phyloP scores from a whole-genome alignment of 2,113 vertebrate species.

The Semnornis frantzii region DNA sequence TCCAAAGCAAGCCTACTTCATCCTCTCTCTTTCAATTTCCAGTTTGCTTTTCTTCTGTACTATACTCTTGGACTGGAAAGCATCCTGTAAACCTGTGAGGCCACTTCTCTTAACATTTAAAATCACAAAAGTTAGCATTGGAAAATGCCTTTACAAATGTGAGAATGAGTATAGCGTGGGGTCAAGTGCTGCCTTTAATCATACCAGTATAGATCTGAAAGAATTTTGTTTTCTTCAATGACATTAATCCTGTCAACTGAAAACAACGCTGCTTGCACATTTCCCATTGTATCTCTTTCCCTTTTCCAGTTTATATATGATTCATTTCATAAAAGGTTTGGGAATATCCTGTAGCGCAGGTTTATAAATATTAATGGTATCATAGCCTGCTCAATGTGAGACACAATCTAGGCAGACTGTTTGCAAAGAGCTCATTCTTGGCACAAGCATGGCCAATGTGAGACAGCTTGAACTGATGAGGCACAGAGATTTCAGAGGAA shows the following conservation, averaged over 20 bases:
- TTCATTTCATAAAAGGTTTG: not conserved
- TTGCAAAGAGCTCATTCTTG: not conserved
- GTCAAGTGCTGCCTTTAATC: not conserved
- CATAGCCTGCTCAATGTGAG: not conserved
- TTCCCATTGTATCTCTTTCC: not conserved
- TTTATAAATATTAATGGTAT: not conserved
- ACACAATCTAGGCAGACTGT: not conserved
- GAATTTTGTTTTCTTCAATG: not conserved
- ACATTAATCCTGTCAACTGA: not conserved
- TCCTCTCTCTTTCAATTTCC: not conserved
- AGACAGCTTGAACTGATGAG: not conserved
- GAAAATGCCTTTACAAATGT: not conserved
- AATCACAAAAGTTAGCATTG: not conserved
- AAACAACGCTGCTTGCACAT: not conserved
- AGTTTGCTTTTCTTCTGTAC: not conserved
- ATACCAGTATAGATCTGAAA: not conserved
- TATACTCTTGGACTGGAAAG: not conserved
- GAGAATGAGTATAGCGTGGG: not conserved
- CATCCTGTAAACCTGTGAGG: not conserved
- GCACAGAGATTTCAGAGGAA: not conserved
- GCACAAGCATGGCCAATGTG: accelerated
- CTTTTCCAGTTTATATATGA: not conserved
- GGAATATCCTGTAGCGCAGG: not conserved
- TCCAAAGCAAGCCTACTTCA: not conserved
- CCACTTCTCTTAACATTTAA: not conserved